Evolutionary conservation across 2,888 invertebrate genomes (phyloP), one percentile per base, ranked within the genome.

Genomic region (Biston betularia): DNA sequence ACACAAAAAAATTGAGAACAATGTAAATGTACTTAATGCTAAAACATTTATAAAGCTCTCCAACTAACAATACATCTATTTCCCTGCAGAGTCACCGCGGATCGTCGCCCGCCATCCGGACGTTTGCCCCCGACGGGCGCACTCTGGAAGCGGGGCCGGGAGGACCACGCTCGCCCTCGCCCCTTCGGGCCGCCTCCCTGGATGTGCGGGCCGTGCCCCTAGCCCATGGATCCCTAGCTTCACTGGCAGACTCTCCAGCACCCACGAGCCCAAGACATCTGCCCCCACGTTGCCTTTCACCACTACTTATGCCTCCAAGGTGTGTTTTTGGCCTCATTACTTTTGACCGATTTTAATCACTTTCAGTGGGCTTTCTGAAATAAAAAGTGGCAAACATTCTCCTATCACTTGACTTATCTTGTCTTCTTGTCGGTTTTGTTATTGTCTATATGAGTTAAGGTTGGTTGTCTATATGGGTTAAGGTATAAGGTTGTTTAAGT

Each of bases 61-160:
- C 24, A 33, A 24, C 24, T 54, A 54, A 56, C n/a, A 38, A 55
- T 12, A 34, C 8, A 55, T n/a, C 40, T 35, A 45, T 56, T 14
- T 11, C 10, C 12, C 59, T 15, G 15, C 87, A 96, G 95, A 95
- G 96, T 75, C 97, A 97, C 81, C 96, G 97, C 48, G 97, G 97
- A 8, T 97, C 97, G 0, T 97, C 97, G 0, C 97, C 97, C 0
- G 97, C 97, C 74, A 97, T 97, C 75, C 95, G 97, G 72, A 97
- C 97, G 0, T 97, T 96, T 79, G 97, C 97, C 24, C 97, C 97
- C 0, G 97, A 97, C 81, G 97, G 97, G 0, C 95, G 96, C 15
- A 95, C 96, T 1, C 82, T 94, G 1, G 94, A 94, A 70, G 94
- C 91, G 61, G 75, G 88, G 91, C 80, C 96, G 92, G 74, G 96